Evolutionary conservation across 2,888 invertebrate species (phyloP), one percentile per base, ranked within the genome.

Genomic region (Bembecia ichneumoniformis): DNA sequence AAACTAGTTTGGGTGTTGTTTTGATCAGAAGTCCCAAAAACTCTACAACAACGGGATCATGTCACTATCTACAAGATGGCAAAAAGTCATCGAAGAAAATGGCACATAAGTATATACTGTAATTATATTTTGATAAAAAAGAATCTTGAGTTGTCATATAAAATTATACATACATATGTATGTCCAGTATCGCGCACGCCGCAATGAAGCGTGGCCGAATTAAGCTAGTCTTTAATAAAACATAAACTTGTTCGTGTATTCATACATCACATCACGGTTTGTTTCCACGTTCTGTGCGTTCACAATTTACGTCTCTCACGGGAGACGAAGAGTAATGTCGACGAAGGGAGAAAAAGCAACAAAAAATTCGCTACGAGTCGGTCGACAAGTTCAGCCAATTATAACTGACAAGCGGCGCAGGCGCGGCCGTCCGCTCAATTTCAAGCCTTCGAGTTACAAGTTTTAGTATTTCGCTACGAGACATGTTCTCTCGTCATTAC

Each of bases 311-410:
- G 81, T 82, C 77, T 74, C 83, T 79, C 86, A 59, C 69, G 78
- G 74, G 82, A 86, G 82, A 84, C 83, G 84, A 84, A 86, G 87
- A 87, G 79, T 84, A 82, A 86, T 86, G 82, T 71, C 69, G 71
- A 68, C 68, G 72, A 66, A 74, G 77, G 76, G 77, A 74, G 71
- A 73, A 78, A 74, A 71, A 68, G 67, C 66, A 71, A 71, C 76
- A 82, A 80, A 82, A 82, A 75, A 57, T 52, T 64, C 61, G 61
- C 74, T 64, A 75, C 74, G 76, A 78, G 67, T 73, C 72, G 71
- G 68, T 76, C 81, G 82, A 87, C 86, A 84, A 84, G 84, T 82
- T 84, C 82, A 82, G 81, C 86, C 87, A 88, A 87, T 88, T 87
- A 88, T 84, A 87, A 82, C 76, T 84, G 87, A 87, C 86, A 81